A percentile compares a stretch with the other conserved stretches of the same genome.
Conservation (phyloP, 2,113 vertebrate species). For the Heteronetta atricapilla region DNA sequence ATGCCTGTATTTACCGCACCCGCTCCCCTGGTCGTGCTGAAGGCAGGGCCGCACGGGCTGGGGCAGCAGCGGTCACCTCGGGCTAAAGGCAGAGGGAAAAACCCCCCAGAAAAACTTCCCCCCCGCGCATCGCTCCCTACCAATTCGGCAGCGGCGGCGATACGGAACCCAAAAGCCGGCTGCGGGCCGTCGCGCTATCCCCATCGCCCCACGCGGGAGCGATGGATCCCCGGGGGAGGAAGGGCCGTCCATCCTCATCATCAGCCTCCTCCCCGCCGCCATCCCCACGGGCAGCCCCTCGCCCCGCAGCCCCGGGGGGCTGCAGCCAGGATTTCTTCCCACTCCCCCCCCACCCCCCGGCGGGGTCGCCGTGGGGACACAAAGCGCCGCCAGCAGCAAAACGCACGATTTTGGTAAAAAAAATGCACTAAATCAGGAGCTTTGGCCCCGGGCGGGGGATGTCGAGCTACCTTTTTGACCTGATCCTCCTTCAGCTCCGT, state of each 20-base stretch:
- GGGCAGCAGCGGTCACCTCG: background rate
- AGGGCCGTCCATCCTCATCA: background rate
- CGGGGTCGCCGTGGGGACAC: background rate
- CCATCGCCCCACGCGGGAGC: background rate
- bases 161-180: background rate
- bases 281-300: too few relatives aligned
- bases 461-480: constrained; percentile 90
- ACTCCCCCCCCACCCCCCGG: background rate
- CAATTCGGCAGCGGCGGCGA: background rate
- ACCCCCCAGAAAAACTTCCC: background rate
- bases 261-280: background rate
- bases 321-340: background rate
- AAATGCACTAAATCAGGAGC: too few relatives aligned
- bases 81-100: background rate
- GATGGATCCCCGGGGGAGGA: background rate
- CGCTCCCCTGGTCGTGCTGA: background rate
- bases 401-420: background rate
- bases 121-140: too few relatives aligned
- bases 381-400: background rate
- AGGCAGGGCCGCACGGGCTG: too few relatives aligned
- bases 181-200: background rate
- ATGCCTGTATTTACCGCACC: background rate
- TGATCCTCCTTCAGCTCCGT: constrained; percentile 98
- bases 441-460: background rate
- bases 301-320: too few relatives aligned